Percentiles rank a stretch among this genome's conserved stretches.
phyloP scores from a whole-genome alignment of 2,113 vertebrate genomes.

The Tetrao urogallus region DNA sequence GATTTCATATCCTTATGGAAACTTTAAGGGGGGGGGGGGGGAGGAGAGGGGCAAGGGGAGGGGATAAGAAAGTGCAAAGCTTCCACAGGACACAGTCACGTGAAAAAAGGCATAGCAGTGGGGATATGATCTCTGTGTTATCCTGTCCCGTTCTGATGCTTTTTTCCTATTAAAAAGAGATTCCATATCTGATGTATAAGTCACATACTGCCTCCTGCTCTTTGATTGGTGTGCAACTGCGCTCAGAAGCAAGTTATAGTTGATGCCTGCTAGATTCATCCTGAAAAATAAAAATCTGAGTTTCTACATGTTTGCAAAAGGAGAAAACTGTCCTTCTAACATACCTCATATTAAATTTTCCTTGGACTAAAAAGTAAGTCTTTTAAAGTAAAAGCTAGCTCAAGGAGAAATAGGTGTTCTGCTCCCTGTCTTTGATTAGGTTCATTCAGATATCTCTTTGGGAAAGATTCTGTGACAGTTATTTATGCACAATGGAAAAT shows the following conservation, averaged over 20 bases:
- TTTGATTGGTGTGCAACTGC: background rate
- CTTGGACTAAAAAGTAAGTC: background rate
- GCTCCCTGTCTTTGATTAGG: background rate
- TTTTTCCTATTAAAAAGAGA: background rate
- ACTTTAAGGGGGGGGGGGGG: background rate
- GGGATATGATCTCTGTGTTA: background rate
- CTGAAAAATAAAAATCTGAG: background rate
- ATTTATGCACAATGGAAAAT: background rate
- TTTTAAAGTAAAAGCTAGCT: background rate
- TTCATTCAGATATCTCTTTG: background rate
- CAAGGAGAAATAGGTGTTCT: background rate
- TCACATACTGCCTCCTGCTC: background rate
- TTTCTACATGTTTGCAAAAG: background rate
- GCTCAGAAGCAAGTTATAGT: background rate
- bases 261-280: accelerated
- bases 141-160: background rate
- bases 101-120: background rate
- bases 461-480: background rate
- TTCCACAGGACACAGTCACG: background rate
- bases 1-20: background rate
- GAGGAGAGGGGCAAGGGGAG: accelerated
- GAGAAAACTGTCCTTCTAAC: background rate
- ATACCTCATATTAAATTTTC: background rate
- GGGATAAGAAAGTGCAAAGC: background rate
- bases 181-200: accelerated